Evolutionary conservation across 2,888 invertebrate genomes (phyloP), one percentile per base, ranked within the genome.

Genomic region (Drosophila multiciliata): DNA sequence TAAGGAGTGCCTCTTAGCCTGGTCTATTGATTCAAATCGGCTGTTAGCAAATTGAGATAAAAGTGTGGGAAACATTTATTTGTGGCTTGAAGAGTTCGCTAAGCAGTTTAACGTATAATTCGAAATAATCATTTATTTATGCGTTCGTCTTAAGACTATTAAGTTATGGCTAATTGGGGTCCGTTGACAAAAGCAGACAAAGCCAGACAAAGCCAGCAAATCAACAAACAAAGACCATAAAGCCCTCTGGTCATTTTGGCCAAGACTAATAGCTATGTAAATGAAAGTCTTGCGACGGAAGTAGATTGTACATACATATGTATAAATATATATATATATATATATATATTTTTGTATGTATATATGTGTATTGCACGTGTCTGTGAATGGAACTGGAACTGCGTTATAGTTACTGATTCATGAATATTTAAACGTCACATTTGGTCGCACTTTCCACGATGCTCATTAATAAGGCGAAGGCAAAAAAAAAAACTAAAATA

Each of bases 381-480:
- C 67, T 72, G 61, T 60, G 72, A 70, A 59, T 83, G 70, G 72
- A 72, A 80, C 83, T 83, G 84, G 55, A 83, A 73, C 80, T 82
- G 87, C 85, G 85, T 87, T 85, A 87, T 85, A 87, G 87, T 89
- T 81, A 83, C 83, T 89, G 88, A 88, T 89, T 92, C 92, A 92
- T 92, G 92, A 92, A 92, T 92, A 92, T 92, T 92, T 91, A 92
- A 91, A 89, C 92, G 92, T 92, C 91, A 92, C 92, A 92, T 91
- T 91, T 91, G 90, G 91, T 90, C 91, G 91, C 91, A 91, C 91
- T 91, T 91, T 89, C 87, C 83, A 87, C 87, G 85, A 88, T 87
- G 87, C 89, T 91, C 91, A 92, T 91, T 91, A 91, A 91, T 91
- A 91, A 91, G 78, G 63, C 70, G 53, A 72, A 75, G 74, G 61